phyloP scores from a whole-genome alignment of 2,113 vertebrate genomes.

The Clarias gariepinus region DNA sequence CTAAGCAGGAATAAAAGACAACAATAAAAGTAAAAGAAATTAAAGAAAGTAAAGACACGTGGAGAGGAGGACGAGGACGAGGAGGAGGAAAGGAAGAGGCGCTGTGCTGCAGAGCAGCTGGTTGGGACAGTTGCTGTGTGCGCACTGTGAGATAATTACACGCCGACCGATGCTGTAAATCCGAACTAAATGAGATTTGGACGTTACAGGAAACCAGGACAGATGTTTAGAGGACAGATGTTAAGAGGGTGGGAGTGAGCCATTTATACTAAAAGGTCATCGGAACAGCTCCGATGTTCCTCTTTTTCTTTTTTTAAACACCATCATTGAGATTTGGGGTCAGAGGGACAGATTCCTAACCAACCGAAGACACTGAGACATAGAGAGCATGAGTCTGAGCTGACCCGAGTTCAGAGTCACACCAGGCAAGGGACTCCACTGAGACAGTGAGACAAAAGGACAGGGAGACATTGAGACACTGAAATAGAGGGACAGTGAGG shows the following conservation, averaged over 20 bases:
- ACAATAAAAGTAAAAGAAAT: too few species aligned
- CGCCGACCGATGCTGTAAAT: background rate
- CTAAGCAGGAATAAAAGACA: too few species aligned
- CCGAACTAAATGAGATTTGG: conserved; percentile 5
- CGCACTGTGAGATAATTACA: background rate
- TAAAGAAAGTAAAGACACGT: background rate
- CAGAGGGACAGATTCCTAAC: conserved; percentile 51
- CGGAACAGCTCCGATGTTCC: background rate
- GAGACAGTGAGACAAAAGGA: background rate
- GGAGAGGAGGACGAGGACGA: background rate
- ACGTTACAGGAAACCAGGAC: conserved; percentile 12
- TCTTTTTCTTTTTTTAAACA: conserved; percentile 2
- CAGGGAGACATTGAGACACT: too few species aligned
- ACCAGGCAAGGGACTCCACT: too few species aligned
- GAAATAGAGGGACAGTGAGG: too few species aligned
- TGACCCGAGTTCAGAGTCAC: conserved; percentile 56
- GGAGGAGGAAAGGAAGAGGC: conserved; percentile 17
- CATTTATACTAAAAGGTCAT: background rate
- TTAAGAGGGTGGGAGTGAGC: background rate
- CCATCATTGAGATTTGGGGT: conserved; percentile 13
- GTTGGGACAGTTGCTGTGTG: background rate
- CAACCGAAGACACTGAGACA: conserved; percentile 49
- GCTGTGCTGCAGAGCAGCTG: conserved; percentile 17
- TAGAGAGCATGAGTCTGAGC: conserved; percentile 40
- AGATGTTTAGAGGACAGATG: conserved; percentile 16